phyloP scores from a whole-genome alignment of 2,797 vertebrate species.

The Ambastaia sidthimunki region DNA sequence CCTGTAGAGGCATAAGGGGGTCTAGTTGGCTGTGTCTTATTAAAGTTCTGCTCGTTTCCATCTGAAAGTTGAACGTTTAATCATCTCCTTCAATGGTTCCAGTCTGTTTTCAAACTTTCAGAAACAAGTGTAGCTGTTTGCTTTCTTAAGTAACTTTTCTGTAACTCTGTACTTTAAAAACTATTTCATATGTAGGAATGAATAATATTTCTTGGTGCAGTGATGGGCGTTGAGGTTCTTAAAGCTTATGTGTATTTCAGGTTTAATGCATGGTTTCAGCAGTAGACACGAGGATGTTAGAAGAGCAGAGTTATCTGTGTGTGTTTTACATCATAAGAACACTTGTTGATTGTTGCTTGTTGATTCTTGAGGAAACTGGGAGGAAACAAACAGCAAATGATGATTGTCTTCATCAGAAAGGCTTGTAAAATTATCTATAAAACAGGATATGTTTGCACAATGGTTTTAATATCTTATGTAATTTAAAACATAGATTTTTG shows the following conservation, averaged over 20 bases:
- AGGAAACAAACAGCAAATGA: too few species aligned
- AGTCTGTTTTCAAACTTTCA: background rate
- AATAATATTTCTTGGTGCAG: background rate
- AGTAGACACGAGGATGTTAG: background rate
- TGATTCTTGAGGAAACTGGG: too few species aligned
- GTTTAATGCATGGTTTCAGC: background rate
- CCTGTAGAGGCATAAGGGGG: slow-evolving; percentile 28
- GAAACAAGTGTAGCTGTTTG: slow-evolving; percentile 3
- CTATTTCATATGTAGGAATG: background rate
- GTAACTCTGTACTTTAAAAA: background rate
- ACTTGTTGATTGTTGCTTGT: too few species aligned
- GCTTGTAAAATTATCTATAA: too few species aligned
- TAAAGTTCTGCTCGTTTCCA: slow-evolving; percentile 37
- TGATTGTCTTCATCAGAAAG: too few species aligned
- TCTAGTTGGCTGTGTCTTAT: slow-evolving; percentile 30
- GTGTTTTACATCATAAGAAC: background rate
- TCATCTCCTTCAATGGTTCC: slow-evolving; percentile 32
- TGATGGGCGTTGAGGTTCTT: background rate
- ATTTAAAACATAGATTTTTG: too few species aligned
- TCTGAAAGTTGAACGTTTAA: slow-evolving; percentile 37
- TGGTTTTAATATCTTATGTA: too few species aligned
- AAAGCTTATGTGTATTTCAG: background rate
- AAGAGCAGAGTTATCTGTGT: background rate
- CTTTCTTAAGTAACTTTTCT: slow-evolving; percentile 5
- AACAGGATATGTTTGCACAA: too few species aligned